Evolutionary conservation across 2,797 vertebrate genomes (phyloP).

Genomic region (Australoheros facetus): DNA sequence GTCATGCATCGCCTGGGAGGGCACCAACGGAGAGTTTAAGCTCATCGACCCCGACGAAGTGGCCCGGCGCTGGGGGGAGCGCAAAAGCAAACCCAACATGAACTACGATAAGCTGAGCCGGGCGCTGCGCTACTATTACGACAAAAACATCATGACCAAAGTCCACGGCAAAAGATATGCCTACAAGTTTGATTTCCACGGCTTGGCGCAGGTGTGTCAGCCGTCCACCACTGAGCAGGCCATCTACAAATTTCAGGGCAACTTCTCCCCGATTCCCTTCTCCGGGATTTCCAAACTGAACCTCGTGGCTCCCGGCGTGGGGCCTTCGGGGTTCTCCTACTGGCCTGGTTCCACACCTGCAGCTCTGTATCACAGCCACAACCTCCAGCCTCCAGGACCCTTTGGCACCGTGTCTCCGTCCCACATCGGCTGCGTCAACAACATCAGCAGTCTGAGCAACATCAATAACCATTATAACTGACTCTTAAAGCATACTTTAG

Average conservation of each 20-base stretch:
- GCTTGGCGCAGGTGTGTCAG: slow-evolving; percentile 95
- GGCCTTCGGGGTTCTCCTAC: slow-evolving; percentile 93
- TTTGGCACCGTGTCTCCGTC: slow-evolving; percentile 84
- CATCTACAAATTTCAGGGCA: slow-evolving; percentile 95
- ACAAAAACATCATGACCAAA: slow-evolving; percentile 99
- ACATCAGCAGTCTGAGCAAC: slow-evolving; percentile 88
- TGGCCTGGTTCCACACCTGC: slow-evolving; percentile 89
- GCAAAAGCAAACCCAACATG: slow-evolving; percentile 99
- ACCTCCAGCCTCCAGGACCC: slow-evolving; percentile 87
- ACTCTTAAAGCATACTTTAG: slow-evolving; percentile 35
- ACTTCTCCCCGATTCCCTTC: slow-evolving; percentile 92
- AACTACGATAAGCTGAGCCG: slow-evolving; percentile 99
- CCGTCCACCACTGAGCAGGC: slow-evolving; percentile 85
- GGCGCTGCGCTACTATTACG: slow-evolving; percentile 97
- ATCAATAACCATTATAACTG: slow-evolving; percentile 93
- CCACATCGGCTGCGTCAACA: slow-evolving; percentile 85
- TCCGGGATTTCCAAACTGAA: slow-evolving; percentile 96
- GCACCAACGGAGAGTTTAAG: slow-evolving; percentile 97
- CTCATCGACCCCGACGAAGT: slow-evolving; percentile 97
- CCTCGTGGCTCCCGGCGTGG: slow-evolving; percentile 90
- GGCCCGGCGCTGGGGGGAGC: slow-evolving; percentile 94
- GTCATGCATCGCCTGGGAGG: slow-evolving; percentile 97
- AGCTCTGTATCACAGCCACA: slow-evolving; percentile 89
- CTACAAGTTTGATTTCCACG: slow-evolving; percentile 98
- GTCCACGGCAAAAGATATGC: slow-evolving; percentile 98